Evolutionary conservation across 2,113 vertebrate species (phyloP).

Genomic region (Sula dactylatra): DNA sequence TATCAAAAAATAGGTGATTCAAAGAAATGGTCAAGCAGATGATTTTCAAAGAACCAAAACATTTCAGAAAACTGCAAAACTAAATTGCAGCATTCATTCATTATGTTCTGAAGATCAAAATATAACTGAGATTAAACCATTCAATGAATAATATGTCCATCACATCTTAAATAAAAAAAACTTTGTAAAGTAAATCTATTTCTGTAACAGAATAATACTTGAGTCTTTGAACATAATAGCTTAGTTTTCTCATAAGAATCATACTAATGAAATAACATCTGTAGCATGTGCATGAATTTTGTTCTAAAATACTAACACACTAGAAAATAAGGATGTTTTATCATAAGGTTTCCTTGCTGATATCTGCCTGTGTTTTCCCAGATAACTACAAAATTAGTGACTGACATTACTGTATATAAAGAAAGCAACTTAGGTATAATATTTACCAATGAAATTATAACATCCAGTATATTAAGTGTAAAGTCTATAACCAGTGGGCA

Average conservation of each 20-base stretch:
- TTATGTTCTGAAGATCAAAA: background rate
- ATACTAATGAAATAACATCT: background rate
- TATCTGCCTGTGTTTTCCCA: background rate
- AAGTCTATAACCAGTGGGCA: background rate
- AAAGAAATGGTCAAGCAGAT: background rate
- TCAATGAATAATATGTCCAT: background rate
- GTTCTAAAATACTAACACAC: background rate
- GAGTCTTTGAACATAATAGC: background rate
- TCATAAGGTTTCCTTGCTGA: background rate
- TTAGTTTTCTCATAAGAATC: background rate
- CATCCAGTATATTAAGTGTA: background rate
- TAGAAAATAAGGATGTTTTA: background rate
- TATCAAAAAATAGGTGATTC: background rate
- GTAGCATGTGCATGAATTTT: background rate
- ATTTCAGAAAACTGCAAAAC: fast-evolving
- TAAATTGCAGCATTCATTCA: background rate
- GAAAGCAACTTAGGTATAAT: background rate
- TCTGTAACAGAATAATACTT: background rate
- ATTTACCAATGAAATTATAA: background rate
- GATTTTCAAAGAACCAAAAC: background rate
- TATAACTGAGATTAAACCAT: background rate
- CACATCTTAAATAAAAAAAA: background rate
- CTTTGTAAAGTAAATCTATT: background rate
- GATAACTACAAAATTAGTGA: background rate
- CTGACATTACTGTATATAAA: background rate